Conservation (phyloP, 2,113 vertebrate species). For the Meleagris gallopavo region DNA sequence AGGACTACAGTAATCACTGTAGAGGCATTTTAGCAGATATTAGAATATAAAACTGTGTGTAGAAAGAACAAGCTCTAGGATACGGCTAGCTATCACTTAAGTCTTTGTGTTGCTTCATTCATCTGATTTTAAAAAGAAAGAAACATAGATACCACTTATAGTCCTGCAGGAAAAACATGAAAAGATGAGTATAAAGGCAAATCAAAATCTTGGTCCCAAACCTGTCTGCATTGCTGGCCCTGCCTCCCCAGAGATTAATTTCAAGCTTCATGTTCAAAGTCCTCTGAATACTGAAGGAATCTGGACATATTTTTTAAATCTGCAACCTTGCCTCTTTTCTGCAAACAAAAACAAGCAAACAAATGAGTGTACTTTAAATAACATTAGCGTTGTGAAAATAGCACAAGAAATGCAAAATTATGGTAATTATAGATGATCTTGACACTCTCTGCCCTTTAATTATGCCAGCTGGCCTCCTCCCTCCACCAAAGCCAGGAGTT, state of each 20-base stretch:
- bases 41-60: background rate
- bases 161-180: background rate
- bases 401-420: conserved; percentile 31
- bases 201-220: background rate
- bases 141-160: background rate
- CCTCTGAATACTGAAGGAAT: background rate
- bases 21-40: background rate
- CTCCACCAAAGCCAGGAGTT: background rate
- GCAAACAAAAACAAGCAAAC: background rate
- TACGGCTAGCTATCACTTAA: background rate
- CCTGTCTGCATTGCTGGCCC: background rate
- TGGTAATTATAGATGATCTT: conserved; percentile 8
- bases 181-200: background rate
- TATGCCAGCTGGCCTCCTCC: background rate
- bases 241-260: background rate
- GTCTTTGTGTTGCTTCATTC: background rate
- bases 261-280: background rate
- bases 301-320: background rate
- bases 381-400: background rate
- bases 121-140: background rate
- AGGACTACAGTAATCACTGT: background rate
- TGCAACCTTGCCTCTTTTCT: background rate
- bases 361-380: background rate
- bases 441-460: conserved; percentile 40
- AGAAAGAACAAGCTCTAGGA: background rate